Conservation (phyloP, 1,140 invertebrate genomes). For the Stenopsyche tienmushanensis region DNA sequence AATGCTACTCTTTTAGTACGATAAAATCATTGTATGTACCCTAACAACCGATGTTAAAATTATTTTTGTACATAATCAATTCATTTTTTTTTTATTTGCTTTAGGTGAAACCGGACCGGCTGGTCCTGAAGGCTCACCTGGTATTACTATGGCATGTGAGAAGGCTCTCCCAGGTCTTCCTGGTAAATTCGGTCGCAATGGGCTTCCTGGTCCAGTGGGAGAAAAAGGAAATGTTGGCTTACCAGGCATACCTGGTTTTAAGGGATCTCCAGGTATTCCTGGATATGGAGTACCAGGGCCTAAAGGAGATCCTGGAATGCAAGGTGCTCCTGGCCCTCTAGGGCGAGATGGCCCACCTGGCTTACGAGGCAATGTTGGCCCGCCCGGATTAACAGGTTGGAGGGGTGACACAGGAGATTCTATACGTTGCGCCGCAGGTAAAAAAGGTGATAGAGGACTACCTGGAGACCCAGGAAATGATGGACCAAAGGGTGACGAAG, state of each 20-base stretch:
- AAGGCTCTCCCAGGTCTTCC: slow-evolving; percentile 71
- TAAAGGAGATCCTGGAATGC: slow-evolving; percentile 62
- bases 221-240: slow-evolving; percentile 64
- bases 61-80: too few species aligned
- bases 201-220: slow-evolving; percentile 60
- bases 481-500: slow-evolving; percentile 68
- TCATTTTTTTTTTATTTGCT: too few species aligned
- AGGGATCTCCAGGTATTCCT: slow-evolving; percentile 58
- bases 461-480: slow-evolving; percentile 61
- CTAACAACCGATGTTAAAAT: too few species aligned
- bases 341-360: slow-evolving; percentile 64
- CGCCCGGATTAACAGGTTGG: slow-evolving; percentile 55
- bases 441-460: slow-evolving; percentile 63
- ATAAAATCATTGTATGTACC: too few species aligned
- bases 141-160: slow-evolving; percentile 68
- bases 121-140: slow-evolving; percentile 62
- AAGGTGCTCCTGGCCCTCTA: slow-evolving; percentile 61
- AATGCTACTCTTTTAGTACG: too few species aligned
- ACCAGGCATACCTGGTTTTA: slow-evolving; percentile 61
- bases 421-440: slow-evolving; percentile 55
- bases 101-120: slow-evolving; percentile 62
- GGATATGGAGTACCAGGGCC: slow-evolving; percentile 49
- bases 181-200: slow-evolving; percentile 71
- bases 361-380: slow-evolving; percentile 56
- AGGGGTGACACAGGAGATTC: slow-evolving; percentile 61